Evolutionary conservation across 2,797 vertebrate species (phyloP).

Genomic region (Sardinella longiceps): DNA sequence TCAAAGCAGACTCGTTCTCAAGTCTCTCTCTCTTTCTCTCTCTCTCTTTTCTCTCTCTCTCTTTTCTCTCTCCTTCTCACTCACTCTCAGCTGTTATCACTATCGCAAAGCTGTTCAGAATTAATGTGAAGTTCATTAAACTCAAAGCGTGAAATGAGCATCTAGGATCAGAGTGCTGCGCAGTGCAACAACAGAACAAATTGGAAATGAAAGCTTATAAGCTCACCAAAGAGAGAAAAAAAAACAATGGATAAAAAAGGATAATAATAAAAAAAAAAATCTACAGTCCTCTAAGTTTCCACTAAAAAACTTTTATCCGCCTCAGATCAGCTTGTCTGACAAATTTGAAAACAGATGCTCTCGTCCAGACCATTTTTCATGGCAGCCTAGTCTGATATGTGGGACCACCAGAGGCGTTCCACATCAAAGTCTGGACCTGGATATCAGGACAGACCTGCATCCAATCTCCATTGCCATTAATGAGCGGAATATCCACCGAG

Average conservation of each 20-base stretch:
- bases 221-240: constrained; percentile 10
- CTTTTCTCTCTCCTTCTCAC: background rate
- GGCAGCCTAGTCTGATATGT: constrained; percentile 6
- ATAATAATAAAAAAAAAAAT: background rate
- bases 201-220: constrained; percentile 1
- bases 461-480: constrained; percentile 28
- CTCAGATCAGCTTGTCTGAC: background rate
- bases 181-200: background rate
- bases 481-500: constrained; percentile 21
- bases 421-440: constrained; percentile 31
- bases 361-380: background rate
- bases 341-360: background rate
- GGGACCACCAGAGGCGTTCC: constrained; percentile 16
- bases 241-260: background rate
- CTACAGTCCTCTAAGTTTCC: background rate
- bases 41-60: background rate
- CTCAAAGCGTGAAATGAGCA: background rate
- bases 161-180: background rate
- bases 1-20: background rate
- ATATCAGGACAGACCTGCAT: constrained; percentile 23
- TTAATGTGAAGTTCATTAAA: constrained; percentile 11
- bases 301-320: background rate
- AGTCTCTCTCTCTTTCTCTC: background rate
- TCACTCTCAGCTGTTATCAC: background rate
- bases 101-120: constrained; percentile 4